Base-by-base conservation (phyloP, 2,113 vertebrate species). In the Vidua macroura region DNA sequence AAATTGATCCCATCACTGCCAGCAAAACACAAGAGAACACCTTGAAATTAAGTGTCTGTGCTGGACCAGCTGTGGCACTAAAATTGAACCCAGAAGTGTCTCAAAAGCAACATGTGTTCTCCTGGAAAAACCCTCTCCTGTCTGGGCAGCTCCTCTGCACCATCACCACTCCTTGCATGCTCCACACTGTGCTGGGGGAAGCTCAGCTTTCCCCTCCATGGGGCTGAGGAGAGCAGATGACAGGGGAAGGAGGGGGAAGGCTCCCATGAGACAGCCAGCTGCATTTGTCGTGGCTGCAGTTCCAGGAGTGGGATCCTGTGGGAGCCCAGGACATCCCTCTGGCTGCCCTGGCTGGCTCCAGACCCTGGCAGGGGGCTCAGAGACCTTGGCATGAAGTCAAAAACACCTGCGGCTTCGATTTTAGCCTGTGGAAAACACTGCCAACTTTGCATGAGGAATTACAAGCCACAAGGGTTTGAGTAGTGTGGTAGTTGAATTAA, bases 131-230 rank as follows among this genome's bases (percentile, higher is more conserved):
- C 10, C 21, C 5, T 85, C 4, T 78, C 15, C 27, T 2, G 5
- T 76, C 12, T 35, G 41, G 67, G 37, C 14, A 67, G 48, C 9
- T 30, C 21, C 63, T 82, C 46, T 67, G 31, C 39, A 58, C 7
- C 25, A 33, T 43, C 48, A 20, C 18, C 30, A 13, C 55, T 66
- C 60, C n/a, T 35, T 33, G 41, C 49, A 2, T 3, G 7, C 11
- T 11, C 4, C 14, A 12, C 30, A 1, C 8, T 6, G n/a, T 0
- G 2, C 2, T 15, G 30, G 27, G 12, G 19, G 18, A 75, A 44
- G 31, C 27, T 72, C 62, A 75, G 8, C 43, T 52, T 11, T n/a
- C 8, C 17, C 48, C 4, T 11, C 1, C 0, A 1, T 13, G 69
- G 24, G 37, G 15, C 51, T 60, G 55, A n/a, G 25, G 37, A 9